Conservation (phyloP, 2,888 invertebrate species). For the Empis stercorea region DNA sequence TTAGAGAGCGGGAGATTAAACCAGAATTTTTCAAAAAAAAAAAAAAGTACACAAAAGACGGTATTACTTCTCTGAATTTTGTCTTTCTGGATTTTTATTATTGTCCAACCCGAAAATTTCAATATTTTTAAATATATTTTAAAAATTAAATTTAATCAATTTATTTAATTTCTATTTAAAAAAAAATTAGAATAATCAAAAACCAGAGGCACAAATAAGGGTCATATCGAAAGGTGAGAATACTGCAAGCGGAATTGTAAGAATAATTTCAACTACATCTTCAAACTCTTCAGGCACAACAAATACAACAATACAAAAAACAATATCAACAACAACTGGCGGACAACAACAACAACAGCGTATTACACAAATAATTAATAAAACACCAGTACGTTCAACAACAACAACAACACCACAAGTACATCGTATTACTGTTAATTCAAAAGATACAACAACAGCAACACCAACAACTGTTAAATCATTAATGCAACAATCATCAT, state of each 20-base stretch:
- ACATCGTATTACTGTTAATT: not conserved
- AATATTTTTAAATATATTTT: no score
- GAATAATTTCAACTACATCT: conserved; percentile 19
- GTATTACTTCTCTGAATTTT: no score
- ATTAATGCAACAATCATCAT: not conserved
- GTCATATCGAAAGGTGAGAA: conserved; percentile 31
- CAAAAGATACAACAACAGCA: not conserved
- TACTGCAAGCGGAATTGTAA: conserved; percentile 29
- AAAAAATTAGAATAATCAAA: conserved; percentile 28
- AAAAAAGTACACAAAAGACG: no score
- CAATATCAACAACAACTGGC: not conserved
- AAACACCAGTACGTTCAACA: not conserved
- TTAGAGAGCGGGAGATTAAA: no score
- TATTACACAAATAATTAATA: not conserved
- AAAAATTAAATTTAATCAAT: no score
- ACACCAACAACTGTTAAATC: conserved; percentile 2
- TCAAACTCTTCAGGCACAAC: not conserved
- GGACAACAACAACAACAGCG: no score
- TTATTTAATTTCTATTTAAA: no score
- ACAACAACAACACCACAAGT: no score
- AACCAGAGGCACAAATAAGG: conserved; percentile 31
- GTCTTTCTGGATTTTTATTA: no score
- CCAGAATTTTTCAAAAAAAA: no score
- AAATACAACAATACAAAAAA: not conserved
- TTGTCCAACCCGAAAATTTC: no score